phyloP scores from a whole-genome alignment of 2,888 invertebrate species.

The Calameuta filiformis region DNA sequence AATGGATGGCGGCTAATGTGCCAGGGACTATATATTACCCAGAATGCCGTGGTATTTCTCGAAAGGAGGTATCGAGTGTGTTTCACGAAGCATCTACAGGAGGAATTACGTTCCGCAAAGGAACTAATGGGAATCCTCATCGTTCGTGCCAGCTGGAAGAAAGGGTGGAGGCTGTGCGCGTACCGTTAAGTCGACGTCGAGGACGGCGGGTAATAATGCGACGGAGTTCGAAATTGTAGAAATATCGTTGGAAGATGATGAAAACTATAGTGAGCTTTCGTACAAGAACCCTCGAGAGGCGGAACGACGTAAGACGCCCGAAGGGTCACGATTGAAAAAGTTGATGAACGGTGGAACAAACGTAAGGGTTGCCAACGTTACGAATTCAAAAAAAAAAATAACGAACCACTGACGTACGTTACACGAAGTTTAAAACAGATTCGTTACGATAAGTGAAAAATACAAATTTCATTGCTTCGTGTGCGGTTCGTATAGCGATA shows the following conservation, averaged over 20 bases:
- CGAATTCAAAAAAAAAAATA: background rate
- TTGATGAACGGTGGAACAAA: background rate
- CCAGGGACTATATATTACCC: background rate
- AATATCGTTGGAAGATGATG: slow-evolving; percentile 26
- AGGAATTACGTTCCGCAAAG: background rate
- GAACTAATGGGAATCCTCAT: background rate
- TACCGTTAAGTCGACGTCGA: background rate
- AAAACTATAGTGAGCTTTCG: background rate
- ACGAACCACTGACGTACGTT: background rate
- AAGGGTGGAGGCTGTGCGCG: background rate
- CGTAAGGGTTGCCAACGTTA: background rate
- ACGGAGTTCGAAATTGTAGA: slow-evolving; percentile 34
- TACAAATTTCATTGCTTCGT: too few relatives aligned
- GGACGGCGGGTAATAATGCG: slow-evolving; percentile 9
- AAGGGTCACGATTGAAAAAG: background rate
- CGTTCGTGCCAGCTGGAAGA: background rate
- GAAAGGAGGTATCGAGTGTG: background rate
- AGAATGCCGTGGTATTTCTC: background rate
- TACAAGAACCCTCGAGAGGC: slow-evolving; percentile 23
- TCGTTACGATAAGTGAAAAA: background rate
- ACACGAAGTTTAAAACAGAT: background rate
- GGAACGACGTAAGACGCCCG: slow-evolving; percentile 16
- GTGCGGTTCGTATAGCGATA: background rate
- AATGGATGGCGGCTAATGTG: background rate
- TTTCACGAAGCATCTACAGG: background rate